Base-by-base conservation (phyloP, 2,888 invertebrate genomes). In the Agrilus biguttatus region DNA sequence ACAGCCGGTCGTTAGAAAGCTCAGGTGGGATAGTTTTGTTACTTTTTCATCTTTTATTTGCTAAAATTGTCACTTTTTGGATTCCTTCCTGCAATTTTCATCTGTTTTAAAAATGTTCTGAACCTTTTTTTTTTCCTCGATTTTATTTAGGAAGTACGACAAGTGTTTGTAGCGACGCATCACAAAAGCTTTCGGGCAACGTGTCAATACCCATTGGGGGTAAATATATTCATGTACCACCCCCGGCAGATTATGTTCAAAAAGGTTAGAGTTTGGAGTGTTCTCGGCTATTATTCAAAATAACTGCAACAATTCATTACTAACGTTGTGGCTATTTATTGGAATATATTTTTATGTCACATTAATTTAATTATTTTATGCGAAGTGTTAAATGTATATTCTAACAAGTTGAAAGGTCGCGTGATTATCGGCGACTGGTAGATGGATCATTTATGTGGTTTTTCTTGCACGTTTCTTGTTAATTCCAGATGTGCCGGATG, bases 161-260 rank as follows among this genome's bases (percentile, higher is more conserved):
- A 60, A 62, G 57, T 62, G 55, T 56, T 59, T 63, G 74, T 58
- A 74, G 73, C 66, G 73, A 70, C 55, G 28, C 10, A 10, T 28
- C 28, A 41, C 49, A 53, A 53, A 55, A 55, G 50, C 71, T 80
- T 60, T 79, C 80, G 52, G 83, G 83, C 61, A 86, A 85, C 72
- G 77, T 82, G 63, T 70, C 77, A 52, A 77, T 81, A 71, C 80
- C 83, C 60, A 76, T 82, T 56, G 85, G 85, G 69, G 80, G 83
- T 71, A 80, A 78, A 64, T 78, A 80, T 67, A 73, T 85, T 57
- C 85, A 85, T 69, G 83, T 83, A 63, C 79, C 79, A 54, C 82
- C 81, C 48, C 84, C 83, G 53, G 68, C 73, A 55, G 78, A 74
- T 64, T 76, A 69, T 67, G 68, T 57, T 60, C 67, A 68, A 61